Evolutionary conservation across 2,113 vertebrate genomes (phyloP).

Genomic region (Balaeniceps rex): DNA sequence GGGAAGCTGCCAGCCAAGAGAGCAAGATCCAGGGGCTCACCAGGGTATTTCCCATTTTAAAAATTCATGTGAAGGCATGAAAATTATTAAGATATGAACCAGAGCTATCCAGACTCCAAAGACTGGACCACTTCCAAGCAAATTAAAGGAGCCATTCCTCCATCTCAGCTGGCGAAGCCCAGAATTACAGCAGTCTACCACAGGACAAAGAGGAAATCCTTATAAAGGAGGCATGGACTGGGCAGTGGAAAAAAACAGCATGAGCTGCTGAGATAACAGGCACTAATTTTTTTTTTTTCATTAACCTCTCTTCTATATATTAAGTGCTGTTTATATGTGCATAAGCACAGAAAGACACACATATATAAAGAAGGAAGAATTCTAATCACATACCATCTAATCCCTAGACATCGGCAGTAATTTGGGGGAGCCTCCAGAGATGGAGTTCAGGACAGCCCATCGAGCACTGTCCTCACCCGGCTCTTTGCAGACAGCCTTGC

Average conservation of each 20-base stretch:
- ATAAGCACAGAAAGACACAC: not conserved
- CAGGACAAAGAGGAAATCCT: slow-evolving; percentile 4
- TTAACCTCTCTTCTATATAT: not conserved
- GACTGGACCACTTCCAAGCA: slow-evolving; percentile 50
- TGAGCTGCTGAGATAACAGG: not conserved
- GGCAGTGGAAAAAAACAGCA: not conserved
- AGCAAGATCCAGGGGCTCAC: slow-evolving; percentile 2
- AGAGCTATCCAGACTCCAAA: slow-evolving; percentile 23
- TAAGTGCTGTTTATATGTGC: not conserved
- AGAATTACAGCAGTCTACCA: not conserved
- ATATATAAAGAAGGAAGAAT: not conserved
- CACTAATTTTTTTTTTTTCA: not conserved
- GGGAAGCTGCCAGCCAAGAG: not conserved
- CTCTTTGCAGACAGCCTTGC: not conserved
- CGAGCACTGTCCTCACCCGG: not conserved
- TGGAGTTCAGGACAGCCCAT: not conserved
- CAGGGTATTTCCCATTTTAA: slow-evolving; percentile 38
- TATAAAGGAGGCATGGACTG: not conserved
- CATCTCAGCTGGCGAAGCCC: slow-evolving; percentile 10
- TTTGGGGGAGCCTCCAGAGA: not conserved
- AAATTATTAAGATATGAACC: slow-evolving; percentile 37
- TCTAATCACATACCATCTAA: not conserved
- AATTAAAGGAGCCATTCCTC: slow-evolving; percentile 55
- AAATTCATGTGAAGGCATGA: slow-evolving; percentile 32
- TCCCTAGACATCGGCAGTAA: not conserved